Conservation (phyloP, 1,140 invertebrate genomes). For the Tribolium castaneum region DNA sequence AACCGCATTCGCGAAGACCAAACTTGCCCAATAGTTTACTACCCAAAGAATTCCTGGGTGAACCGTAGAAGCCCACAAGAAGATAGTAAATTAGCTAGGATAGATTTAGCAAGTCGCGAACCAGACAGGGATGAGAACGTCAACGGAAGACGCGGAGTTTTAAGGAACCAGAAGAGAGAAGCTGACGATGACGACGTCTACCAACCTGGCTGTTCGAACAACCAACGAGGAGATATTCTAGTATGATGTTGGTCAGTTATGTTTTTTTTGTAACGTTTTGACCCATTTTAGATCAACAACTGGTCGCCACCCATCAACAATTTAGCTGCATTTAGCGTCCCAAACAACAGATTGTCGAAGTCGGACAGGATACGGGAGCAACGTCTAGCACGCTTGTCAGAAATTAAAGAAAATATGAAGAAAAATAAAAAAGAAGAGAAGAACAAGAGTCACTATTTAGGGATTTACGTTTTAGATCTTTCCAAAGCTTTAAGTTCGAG, state of each 20-base stretch:
- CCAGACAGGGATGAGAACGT: conserved; percentile 78
- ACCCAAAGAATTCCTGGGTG: conserved; percentile 57
- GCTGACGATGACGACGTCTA: conserved; percentile 44
- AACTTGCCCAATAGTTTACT: conserved; percentile 59
- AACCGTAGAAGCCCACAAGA: conserved; percentile 44
- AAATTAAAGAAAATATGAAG: conserved; percentile 53
- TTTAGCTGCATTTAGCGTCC: conserved; percentile 47
- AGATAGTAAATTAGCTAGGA: conserved; percentile 51
- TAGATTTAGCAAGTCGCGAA: conserved; percentile 56
- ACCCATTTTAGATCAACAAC: conserved; percentile 41
- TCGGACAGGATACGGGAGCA: conserved; percentile 41
- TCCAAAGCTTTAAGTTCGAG: conserved; percentile 75
- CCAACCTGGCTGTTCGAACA: conserved; percentile 28
- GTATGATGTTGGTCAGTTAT: neutral
- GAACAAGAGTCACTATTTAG: conserved; percentile 65
- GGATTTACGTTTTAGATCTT: conserved; percentile 90
- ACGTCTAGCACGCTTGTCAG: conserved; percentile 50
- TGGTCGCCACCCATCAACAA: conserved; percentile 30
- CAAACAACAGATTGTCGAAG: conserved; percentile 17
- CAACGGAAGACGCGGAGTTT: conserved; percentile 75
- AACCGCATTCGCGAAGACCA: conserved; percentile 68
- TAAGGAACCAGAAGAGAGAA: conserved; percentile 59
- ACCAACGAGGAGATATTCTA: conserved; percentile 1
- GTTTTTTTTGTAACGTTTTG: neutral
- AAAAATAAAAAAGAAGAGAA: conserved; percentile 52